phyloP scores from a whole-genome alignment of 2,113 vertebrate genomes.

The Panthera uncia region DNA sequence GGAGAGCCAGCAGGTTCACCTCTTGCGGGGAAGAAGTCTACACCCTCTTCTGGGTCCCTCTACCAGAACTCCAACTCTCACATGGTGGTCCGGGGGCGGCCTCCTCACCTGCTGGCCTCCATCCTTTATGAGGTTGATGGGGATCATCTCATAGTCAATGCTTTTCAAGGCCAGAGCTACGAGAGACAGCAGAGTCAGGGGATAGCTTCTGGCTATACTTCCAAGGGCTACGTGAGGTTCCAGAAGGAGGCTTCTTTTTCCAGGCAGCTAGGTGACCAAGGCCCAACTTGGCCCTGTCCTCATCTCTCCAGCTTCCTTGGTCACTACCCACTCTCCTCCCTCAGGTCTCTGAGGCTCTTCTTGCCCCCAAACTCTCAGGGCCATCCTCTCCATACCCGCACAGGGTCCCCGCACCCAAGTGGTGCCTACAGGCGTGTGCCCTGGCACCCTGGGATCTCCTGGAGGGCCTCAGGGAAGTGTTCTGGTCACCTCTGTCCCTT shows the following conservation, averaged over 20 bases:
- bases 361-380: neutral
- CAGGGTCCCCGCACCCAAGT: no score
- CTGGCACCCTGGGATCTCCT: neutral
- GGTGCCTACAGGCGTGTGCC: neutral
- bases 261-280: neutral
- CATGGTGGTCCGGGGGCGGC: neutral
- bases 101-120: constrained; percentile 94
- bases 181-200: constrained; percentile 27
- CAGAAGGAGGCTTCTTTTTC: neutral
- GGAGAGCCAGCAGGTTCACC: neutral
- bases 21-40: neutral
- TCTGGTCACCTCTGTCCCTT: neutral
- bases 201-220: neutral
- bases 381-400: neutral
- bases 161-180: constrained; percentile 96
- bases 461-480: neutral
- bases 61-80: neutral
- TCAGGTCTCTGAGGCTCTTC: neutral
- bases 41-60: neutral
- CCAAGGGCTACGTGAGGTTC: neutral
- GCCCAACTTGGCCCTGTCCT: neutral
- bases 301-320: neutral
- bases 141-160: constrained; percentile 90
- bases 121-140: constrained; percentile 93
- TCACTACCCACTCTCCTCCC: neutral